phyloP scores from a whole-genome alignment of 2,888 invertebrate species.

The Amaurobius ferox region DNA sequence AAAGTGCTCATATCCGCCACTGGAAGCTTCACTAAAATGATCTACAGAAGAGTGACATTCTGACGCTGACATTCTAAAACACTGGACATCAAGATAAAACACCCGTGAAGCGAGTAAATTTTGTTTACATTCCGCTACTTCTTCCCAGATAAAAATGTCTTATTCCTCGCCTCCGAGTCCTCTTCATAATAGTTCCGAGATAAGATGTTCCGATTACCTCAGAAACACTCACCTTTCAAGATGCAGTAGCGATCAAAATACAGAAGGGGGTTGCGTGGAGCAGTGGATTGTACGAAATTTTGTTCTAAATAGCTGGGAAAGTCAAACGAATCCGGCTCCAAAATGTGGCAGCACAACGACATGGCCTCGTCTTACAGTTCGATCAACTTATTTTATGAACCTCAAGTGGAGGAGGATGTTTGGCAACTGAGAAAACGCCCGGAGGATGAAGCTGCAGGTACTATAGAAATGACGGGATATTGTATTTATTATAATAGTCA shows the following conservation, averaged over 20 bases:
- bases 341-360: conserved; percentile 48
- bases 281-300: too few species aligned
- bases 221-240: not conserved
- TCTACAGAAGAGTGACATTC: too few species aligned
- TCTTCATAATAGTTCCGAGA: not conserved
- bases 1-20: too few species aligned
- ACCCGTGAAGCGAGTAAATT: not conserved
- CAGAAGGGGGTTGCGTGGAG: too few species aligned
- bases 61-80: not conserved
- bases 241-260: too few species aligned
- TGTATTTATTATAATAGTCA: too few species aligned
- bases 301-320: not conserved
- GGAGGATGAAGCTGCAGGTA: conserved; percentile 14
- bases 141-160: not conserved
- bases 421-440: conserved; percentile 44
- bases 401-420: conserved; percentile 34
- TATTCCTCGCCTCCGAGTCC: not conserved
- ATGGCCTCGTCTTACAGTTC: conserved; percentile 37
- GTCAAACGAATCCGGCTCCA: not conserved
- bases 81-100: not conserved
- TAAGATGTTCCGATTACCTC: not conserved
- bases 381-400: conserved; percentile 40
- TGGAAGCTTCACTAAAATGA: too few species aligned
- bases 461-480: too few species aligned
- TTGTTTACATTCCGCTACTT: conserved; percentile 2